Base-by-base conservation (phyloP, 2,888 invertebrate genomes). In the Antitype chi region DNA sequence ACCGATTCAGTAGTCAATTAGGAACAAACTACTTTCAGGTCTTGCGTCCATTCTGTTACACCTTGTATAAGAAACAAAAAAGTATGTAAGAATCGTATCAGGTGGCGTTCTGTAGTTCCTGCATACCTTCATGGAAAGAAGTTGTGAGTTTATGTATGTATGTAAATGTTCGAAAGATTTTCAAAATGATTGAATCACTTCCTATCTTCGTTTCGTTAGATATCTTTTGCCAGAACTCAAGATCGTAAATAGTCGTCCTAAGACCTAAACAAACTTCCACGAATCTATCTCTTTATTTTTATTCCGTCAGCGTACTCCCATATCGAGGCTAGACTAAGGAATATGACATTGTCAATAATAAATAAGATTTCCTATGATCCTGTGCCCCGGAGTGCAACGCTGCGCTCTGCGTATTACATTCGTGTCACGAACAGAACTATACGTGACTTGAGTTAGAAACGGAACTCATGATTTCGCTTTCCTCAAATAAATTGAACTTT, bases 281-380 rank as follows among this genome's bases (percentile, higher is more conserved):
- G 20, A 25, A 1, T 49, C 4, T 38, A 20, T 20, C 3, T 6
- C 43, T 57, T n/a, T 59, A 53, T 23, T 17, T 80, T 17, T 80
- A 80, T 69, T 80, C 64, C 2, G 8, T 17, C 1, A 13, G 47
- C 53, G 57, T 32, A 20, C 25, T 80, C 43, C 9, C 47, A 25
- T 59, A 74, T 80, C 79, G 52, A 63, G 73, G 49, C 74, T 57
- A 59, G 67, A 25, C 52, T 71, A 47, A 71, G 64, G 8, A 74
- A 82, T 68, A 83, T 72, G 74, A 59, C 25, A 81, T 32, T 66
- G 66, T 62, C 69, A 73, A 76, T 84, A 83, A 62, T 73, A 74
- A 78, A 78, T 68, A 76, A 76, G 70, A 75, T 78, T 75, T 68
- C n/a, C 70, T 80, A 53, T 66, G 74, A 76, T 71, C 71, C 52